These are phyloP conservation scores for Procavia capensis DNA, from an alignment of 2,113 vertebrate genomes.

Conservation along the genomic window DNA sequence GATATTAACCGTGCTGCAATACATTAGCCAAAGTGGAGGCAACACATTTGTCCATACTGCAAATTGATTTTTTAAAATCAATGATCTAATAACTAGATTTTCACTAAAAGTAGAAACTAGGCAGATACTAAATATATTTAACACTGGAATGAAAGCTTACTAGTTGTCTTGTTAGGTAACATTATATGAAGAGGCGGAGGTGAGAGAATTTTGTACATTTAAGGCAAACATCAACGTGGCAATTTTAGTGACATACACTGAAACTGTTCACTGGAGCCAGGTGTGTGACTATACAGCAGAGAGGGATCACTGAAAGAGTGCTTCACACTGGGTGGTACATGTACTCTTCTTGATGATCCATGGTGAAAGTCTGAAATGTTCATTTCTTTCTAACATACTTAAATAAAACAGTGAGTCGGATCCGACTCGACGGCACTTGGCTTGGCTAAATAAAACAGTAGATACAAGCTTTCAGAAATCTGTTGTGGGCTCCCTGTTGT, in stretches of 20 bases:
- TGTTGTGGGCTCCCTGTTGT: background rate
- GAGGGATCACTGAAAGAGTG: accelerated
- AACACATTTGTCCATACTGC: background rate
- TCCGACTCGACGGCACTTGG: too few relatives aligned
- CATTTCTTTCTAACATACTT: too few relatives aligned
- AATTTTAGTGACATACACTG: accelerated
- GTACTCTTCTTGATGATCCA: background rate
- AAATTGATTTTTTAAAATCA: background rate
- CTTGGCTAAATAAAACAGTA: background rate
- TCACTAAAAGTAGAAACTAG: background rate
- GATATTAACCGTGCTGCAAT: background rate
- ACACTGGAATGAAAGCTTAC: background rate
- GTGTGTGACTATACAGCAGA: accelerated
- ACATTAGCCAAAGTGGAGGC: background rate
- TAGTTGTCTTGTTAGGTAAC: background rate
- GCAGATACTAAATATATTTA: background rate
- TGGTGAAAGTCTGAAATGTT: too few relatives aligned
- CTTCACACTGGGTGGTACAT: accelerated
- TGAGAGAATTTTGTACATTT: accelerated
- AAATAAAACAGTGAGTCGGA: background rate
- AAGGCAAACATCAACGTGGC: background rate
- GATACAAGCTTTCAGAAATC: background rate
- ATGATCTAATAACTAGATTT: background rate
- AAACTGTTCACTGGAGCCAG: background rate
- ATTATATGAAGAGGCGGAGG: background rate